A percentile compares a stretch with the other conserved stretches of the same genome.
These are phyloP conservation scores for Epistrophella euchroma DNA, from an alignment of 2,888 invertebrate genomes.

Conservation along the genomic window DNA sequence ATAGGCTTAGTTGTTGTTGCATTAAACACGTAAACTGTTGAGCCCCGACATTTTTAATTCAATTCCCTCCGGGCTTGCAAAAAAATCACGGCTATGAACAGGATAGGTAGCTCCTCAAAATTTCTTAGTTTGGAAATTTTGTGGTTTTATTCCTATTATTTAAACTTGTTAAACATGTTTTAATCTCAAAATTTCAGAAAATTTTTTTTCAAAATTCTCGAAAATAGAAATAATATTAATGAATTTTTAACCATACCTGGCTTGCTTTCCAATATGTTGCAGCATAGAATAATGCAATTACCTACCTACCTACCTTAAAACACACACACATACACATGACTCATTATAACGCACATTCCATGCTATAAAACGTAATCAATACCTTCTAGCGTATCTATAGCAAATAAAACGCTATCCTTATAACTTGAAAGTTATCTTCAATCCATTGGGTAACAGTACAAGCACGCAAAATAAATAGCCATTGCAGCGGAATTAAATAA, in stretches of 20 bases:
- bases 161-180: no score
- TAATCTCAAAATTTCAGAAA: no score
- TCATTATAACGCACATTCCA: conserved; percentile 50
- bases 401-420: conserved; percentile 10
- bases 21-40: no score
- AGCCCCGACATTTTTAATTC: no score
- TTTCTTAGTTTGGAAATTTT: no score
- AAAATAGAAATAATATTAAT: background rate
- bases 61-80: no score
- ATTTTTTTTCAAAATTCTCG: background rate
- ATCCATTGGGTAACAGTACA: conserved; percentile 47
- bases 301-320: no score
- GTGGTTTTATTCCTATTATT: no score
- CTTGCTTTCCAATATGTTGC: background rate
- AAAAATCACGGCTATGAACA: no score
- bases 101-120: no score
- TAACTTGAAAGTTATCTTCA: conserved; percentile 31
- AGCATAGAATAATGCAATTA: background rate
- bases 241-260: conserved; percentile 45
- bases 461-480: conserved; percentile 56
- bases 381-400: conserved; percentile 6
- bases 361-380: conserved; percentile 59
- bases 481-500: conserved; percentile 61
- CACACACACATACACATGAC: conserved; percentile 3
- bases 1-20: no score